Conservation (phyloP, 2,888 invertebrate genomes). For the Platynereis dumerilii region DNA sequence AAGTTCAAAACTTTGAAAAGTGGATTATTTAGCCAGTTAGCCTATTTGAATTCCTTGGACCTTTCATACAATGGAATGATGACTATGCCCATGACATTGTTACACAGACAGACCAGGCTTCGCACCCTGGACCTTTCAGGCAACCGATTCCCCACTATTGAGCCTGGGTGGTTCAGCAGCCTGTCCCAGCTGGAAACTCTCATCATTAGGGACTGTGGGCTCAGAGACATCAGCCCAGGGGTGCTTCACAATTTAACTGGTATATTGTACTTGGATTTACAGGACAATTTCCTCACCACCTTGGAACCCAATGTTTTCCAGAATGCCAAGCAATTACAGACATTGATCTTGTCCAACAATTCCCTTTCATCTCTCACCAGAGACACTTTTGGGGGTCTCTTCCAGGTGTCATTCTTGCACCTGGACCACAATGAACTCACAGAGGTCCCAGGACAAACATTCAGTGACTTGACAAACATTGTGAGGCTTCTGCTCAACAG, state of each 20-base stretch:
- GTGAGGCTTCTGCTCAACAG: background rate
- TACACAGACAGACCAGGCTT: no score
- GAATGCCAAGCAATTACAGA: conserved; percentile 3
- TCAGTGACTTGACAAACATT: conserved; percentile 7
- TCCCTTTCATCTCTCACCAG: background rate
- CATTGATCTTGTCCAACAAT: conserved; percentile 4
- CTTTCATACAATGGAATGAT: no score
- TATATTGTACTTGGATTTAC: background rate
- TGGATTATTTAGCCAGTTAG: no score
- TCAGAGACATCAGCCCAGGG: background rate
- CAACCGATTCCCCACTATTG: no score
- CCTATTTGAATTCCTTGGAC: no score
- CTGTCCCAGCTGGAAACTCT: background rate
- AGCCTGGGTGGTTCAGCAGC: no score
- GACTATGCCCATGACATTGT: no score
- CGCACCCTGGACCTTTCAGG: no score
- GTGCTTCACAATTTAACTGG: background rate
- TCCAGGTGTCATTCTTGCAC: background rate
- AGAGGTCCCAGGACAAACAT: background rate
- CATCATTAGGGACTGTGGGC: background rate
- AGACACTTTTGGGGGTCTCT: background rate
- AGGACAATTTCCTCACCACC: conserved; percentile 1
- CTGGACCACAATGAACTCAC: conserved; percentile 2
- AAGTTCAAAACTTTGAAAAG: no score
- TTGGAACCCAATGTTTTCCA: background rate